Conservation (phyloP, 1,140 invertebrate genomes). For the Drosophila eugracilis region DNA sequence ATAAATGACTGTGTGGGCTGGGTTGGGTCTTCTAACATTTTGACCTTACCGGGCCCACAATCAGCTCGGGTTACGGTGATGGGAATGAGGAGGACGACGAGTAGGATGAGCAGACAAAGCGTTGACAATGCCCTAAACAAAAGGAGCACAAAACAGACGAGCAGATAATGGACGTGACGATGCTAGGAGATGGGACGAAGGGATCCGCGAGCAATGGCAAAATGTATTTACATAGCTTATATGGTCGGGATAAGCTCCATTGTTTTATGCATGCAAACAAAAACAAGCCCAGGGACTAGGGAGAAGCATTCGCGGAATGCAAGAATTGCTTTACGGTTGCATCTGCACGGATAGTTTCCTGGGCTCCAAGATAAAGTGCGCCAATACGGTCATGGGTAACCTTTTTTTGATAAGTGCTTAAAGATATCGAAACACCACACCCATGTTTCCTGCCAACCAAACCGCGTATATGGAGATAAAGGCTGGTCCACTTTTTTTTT, state of each 20-base stretch:
- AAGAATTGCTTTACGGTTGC: background rate
- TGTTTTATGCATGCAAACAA: slow-evolving; percentile 53
- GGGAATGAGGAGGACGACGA: slow-evolving; percentile 1
- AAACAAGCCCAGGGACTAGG: slow-evolving; percentile 30
- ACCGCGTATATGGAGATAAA: too few relatives aligned
- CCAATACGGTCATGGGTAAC: background rate
- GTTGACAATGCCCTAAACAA: slow-evolving; percentile 70
- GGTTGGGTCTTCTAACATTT: slow-evolving; percentile 47
- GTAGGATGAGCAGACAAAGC: slow-evolving; percentile 61
- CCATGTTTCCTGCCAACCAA: background rate
- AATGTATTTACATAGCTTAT: slow-evolving; percentile 58
- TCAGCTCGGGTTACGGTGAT: slow-evolving; percentile 18
- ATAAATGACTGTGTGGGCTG: slow-evolving; percentile 51
- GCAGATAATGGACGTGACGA: slow-evolving; percentile 60
- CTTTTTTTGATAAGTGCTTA: background rate
- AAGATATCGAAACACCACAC: background rate
- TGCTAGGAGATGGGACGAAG: slow-evolving; percentile 4
- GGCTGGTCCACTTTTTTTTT: too few relatives aligned
- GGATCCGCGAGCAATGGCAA: slow-evolving; percentile 36
- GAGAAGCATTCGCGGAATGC: slow-evolving; percentile 1
- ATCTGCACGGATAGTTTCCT: slow-evolving; percentile 6
- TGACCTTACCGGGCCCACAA: slow-evolving; percentile 63
- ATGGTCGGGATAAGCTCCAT: slow-evolving; percentile 52
- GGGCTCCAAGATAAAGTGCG: background rate
- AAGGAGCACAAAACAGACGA: slow-evolving; percentile 51